Evolutionary conservation across 1,140 invertebrate species (phyloP), one percentile per base, ranked within the genome.

Genomic region (Metopolophium dirhodum): DNA sequence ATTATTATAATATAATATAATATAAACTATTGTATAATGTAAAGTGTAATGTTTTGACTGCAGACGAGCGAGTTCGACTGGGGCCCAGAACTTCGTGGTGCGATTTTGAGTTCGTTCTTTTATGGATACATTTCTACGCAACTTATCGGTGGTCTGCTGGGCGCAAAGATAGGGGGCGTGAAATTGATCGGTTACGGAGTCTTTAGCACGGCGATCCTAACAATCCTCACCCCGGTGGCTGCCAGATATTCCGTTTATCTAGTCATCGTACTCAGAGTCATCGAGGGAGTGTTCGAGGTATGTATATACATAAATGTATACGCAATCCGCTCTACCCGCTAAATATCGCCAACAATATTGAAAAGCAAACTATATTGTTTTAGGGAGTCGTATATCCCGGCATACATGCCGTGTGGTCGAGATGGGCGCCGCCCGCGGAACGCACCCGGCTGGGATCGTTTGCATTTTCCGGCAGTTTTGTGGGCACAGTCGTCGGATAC

Each of bases 231-330:
- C 0, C 98, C 98, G 4, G 95, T 97, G 9, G 96, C 98, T 1
- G 97, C 97, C 0, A 96, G 97, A 94, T 96, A 96, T 77, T 97
- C 97, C 94, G 96, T 97, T 2, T 96, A 96, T 77, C 94, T 97
- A 14, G 96, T 99, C 0, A 95, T 99, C 45, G 96, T 96, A 7
- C 96, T 98, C 0, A 95, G 98, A 94, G 96, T 99, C 30, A 95
- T 98, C 45, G 98, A 99, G 95, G 98, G 98, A 87, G 95, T 99
- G 68, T 98, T 97, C 95, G 98, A 99, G 96, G 98, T 98, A 95
- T 18, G 85, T 37, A 77, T 35, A 45, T n/a, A 77, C 30, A 77
- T n/a, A n/a, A 6, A n/a, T 77, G n/a, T 77, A 41, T 41, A 86
- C 49, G 49, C 2, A 9, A 30, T 37, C 57, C 20, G 14, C n/a